Evolutionary conservation across 2,888 invertebrate species (phyloP), one percentile per base, ranked within the genome.

Genomic region (Germaria angustata): DNA sequence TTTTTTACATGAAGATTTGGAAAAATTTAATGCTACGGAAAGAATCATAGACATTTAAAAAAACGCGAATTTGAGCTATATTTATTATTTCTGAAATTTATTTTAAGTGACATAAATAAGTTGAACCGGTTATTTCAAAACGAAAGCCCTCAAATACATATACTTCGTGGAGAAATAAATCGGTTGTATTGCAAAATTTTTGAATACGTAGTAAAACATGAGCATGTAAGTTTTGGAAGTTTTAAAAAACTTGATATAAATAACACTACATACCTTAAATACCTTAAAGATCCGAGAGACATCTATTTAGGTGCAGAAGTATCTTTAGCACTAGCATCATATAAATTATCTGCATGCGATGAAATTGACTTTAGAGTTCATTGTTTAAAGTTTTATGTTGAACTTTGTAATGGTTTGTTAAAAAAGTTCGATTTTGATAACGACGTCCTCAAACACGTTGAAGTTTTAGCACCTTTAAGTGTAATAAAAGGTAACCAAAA

Each of bases 31-130:
- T n/a, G n/a, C n/a, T n/a, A n/a, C n/a, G n/a, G n/a, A n/a, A n/a
- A n/a, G n/a, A n/a, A n/a, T n/a, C n/a, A n/a, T n/a, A n/a, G n/a
- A n/a, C n/a, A n/a, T 32, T 63, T 68, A 22, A 41, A 57, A 20
- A 72, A 76, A n/a, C 34, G 13, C 44, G 53, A 72, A 72, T 81
- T 73, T 46, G 55, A 73, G 44, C 28, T 73, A n/a, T 77, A 63
- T 57, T 80, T 75, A 44, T 32, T 53, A n/a, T 78, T 78, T 61
- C 17, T 72, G 17, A 78, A 72, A 44, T 81, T 78, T 44, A 57
- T 61, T 20, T 68, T 75, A 32, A 68, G 24, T 8, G 57, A 72
- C 15, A 32, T 75, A 17, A 75, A 68, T 57, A 65, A 53, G 22
- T 53, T 81, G 11, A 66, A 73, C 46, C 13, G 65, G 11, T 41